phyloP scores from a whole-genome alignment of 2,797 vertebrate genomes.

The Hypotaenidia okinawae region DNA sequence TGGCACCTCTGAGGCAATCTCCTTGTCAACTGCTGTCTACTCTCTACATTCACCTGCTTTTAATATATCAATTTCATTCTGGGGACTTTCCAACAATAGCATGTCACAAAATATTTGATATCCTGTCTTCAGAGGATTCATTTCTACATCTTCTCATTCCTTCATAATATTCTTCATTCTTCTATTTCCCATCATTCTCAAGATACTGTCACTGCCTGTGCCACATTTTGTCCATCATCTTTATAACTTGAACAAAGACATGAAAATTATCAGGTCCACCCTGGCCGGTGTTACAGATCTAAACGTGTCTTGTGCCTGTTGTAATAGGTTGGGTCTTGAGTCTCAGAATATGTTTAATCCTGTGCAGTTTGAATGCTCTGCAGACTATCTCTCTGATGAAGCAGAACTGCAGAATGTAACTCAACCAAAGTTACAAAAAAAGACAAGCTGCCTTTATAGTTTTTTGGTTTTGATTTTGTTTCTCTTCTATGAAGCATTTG shows the following conservation, averaged over 20 bases:
- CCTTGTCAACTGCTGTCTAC: background rate
- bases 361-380: background rate
- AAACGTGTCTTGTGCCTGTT: background rate
- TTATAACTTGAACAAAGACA: background rate
- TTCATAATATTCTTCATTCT: background rate
- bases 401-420: background rate
- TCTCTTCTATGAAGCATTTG: background rate
- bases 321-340: background rate
- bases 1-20: background rate
- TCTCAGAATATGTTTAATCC: background rate
- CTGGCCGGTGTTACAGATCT: background rate
- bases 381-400: background rate
- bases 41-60: background rate
- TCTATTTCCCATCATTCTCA: background rate
- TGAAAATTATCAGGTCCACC: background rate
- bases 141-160: background rate
- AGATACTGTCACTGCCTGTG: background rate
- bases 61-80: background rate
- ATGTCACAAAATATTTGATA: background rate
- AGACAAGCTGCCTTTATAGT: background rate
- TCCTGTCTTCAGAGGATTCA: background rate
- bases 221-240: background rate
- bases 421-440: background rate
- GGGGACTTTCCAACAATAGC: background rate
- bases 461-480: background rate